Percentiles rank a stretch among this genome's conserved stretches.
These are phyloP conservation scores for Indicator indicator DNA, from an alignment of 2,113 vertebrate species.

Conservation along the genomic window DNA sequence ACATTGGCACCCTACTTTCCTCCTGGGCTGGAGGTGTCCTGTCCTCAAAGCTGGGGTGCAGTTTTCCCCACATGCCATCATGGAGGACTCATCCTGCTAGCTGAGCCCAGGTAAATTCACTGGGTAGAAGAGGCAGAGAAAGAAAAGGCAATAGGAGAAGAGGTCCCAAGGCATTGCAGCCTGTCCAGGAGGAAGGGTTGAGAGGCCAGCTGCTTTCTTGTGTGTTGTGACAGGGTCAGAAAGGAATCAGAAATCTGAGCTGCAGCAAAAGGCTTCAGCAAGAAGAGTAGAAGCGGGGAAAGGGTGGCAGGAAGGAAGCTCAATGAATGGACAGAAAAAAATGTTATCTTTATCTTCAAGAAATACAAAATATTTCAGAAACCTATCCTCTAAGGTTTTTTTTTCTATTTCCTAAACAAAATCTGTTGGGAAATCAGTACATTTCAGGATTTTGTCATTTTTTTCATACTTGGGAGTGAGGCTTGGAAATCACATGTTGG, in stretches of 20 bases:
- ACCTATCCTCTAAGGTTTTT: background rate
- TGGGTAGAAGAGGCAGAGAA: background rate
- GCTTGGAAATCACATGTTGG: background rate
- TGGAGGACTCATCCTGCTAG: accelerated
- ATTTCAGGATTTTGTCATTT: background rate
- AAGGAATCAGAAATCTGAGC: background rate
- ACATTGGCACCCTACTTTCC: accelerated
- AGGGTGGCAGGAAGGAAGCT: background rate
- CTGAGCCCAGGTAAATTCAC: background rate
- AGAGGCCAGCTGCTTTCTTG: accelerated
- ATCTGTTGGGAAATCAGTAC: background rate
- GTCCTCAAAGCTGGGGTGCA: background rate
- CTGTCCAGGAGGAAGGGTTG: background rate
- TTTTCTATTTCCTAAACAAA: background rate
- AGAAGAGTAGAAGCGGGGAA: background rate
- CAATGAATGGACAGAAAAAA: background rate
- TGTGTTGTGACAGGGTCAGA: background rate
- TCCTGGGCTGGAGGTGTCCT: background rate
- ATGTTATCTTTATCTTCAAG: background rate
- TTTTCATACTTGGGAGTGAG: background rate
- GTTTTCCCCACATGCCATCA: background rate
- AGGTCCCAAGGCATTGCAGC: background rate
- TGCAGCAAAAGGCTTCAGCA: background rate
- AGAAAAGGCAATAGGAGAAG: background rate
- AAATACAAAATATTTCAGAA: background rate